phyloP scores from a whole-genome alignment of 2,797 vertebrate species.

The Pelobates cultripes region DNA sequence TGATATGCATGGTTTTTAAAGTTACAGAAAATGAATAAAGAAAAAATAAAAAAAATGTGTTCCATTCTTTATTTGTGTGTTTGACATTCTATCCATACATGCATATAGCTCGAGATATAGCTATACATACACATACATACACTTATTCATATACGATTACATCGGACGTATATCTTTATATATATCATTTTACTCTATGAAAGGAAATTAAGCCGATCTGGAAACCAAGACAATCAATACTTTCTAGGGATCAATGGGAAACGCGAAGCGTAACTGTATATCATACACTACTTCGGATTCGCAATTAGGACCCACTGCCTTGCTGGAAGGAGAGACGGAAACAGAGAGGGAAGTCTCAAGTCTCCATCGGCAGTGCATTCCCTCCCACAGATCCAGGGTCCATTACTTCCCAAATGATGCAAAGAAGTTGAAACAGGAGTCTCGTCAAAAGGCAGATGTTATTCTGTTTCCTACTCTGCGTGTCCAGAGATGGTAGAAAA shows the following conservation, averaged over 20 bases:
- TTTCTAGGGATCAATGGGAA: conserved; percentile 69
- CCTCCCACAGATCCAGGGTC: conserved; percentile 58
- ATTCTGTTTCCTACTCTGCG: conserved; percentile 74
- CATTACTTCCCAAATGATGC: conserved; percentile 1
- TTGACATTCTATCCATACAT: too few relatives aligned
- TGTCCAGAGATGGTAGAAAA: conserved; percentile 59
- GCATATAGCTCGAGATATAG: too few relatives aligned
- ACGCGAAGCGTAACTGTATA: conserved; percentile 65
- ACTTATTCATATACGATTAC: too few relatives aligned
- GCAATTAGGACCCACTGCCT: conserved; percentile 67
- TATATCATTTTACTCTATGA: conserved; percentile 40
- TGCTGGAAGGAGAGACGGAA: conserved; percentile 65
- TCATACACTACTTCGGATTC: conserved; percentile 70
- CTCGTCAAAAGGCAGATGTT: conserved; percentile 79
- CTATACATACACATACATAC: too few relatives aligned
- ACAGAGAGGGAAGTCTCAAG: conserved; percentile 71
- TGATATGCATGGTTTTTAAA: too few relatives aligned
- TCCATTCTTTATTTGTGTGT: too few relatives aligned
- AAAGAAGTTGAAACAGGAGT: conserved; percentile 57
- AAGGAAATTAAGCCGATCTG: conserved; percentile 52
- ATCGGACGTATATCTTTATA: conserved; percentile 10
- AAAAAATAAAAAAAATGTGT: too few relatives aligned
- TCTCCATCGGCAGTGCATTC: conserved; percentile 67
- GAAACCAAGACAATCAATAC: conserved; percentile 59
- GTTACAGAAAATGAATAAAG: too few relatives aligned